Evolutionary conservation across 2,797 vertebrate species (phyloP).

Genomic region (Potorous gilbertii): DNA sequence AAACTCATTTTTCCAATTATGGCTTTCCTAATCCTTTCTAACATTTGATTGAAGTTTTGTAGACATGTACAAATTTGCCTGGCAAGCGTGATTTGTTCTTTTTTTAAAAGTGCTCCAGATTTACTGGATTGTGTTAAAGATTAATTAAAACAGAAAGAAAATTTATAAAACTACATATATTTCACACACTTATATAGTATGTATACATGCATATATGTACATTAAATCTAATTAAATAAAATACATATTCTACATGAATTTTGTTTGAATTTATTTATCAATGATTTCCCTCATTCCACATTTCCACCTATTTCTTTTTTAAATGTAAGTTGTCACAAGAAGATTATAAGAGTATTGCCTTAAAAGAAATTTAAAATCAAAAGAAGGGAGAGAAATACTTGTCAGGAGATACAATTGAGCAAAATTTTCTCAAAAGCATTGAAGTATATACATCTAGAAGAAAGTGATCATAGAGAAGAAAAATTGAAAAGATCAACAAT

Average conservation of each 20-base stretch:
- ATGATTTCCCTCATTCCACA: neutral
- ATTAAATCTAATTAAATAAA: slow-evolving; percentile 2
- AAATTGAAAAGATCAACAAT: neutral
- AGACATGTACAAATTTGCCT: slow-evolving; percentile 59
- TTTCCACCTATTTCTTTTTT: slow-evolving; percentile 9
- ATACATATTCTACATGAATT: slow-evolving; percentile 1
- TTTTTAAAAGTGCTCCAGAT: slow-evolving; percentile 19
- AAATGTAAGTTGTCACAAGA: neutral
- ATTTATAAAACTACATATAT: slow-evolving; percentile 54
- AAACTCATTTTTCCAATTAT: slow-evolving; percentile 55
- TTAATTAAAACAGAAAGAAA: slow-evolving; percentile 72
- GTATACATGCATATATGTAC: neutral
- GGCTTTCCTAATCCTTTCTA: slow-evolving; percentile 69
- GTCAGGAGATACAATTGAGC: neutral
- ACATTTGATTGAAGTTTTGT: slow-evolving; percentile 61
- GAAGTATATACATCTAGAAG: neutral
- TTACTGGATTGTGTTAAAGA: slow-evolving; percentile 60
- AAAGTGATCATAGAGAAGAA: neutral
- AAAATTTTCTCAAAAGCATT: neutral
- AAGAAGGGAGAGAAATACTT: neutral
- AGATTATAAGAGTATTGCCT: neutral
- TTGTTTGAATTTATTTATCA: neutral
- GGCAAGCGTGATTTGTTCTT: slow-evolving; percentile 43
- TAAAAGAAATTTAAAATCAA: neutral
- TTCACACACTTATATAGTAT: neutral